These are phyloP conservation scores for Ceyx margarethae DNA, from an alignment of 2,113 vertebrate species.

Conservation along the genomic window DNA sequence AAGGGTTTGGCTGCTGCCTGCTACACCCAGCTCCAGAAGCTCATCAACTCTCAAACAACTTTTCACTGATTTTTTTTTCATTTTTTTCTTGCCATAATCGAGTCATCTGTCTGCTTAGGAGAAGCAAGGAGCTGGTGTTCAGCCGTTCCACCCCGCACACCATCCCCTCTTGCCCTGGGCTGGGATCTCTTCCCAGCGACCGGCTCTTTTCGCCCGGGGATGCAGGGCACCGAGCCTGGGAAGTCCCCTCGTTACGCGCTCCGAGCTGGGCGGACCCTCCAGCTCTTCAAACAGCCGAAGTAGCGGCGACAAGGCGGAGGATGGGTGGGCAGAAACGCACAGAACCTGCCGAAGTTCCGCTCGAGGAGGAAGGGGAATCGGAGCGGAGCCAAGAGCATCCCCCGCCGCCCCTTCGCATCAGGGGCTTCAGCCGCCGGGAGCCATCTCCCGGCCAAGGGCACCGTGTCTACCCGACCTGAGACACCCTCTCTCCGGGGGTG, in stretches of 20 bases:
- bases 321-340: fast-evolving
- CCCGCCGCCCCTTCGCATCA: neutral
- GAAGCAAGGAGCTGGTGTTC: neutral
- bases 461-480: neutral
- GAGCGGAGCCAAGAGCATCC: neutral
- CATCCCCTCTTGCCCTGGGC: neutral
- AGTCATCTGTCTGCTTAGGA: neutral
- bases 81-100: neutral
- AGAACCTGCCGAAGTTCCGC: neutral
- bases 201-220: neutral
- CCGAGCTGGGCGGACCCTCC: neutral
- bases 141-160: neutral
- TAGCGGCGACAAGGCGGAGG: neutral
- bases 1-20: neutral
- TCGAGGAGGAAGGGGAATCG: neutral
- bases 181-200: neutral
- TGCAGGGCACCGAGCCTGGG: neutral
- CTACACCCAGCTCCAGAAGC: fast-evolving
- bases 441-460: neutral
- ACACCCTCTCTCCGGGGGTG: neutral
- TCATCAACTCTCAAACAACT: neutral
- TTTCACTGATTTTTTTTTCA: neutral
- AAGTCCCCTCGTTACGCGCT: neutral
- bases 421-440: neutral
- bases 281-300: neutral